Percentiles rank a stretch among this genome's conserved stretches.
These are phyloP conservation scores for Drosophila malerkotliana DNA, from an alignment of 1,140 invertebrate species.

Conservation along the genomic window DNA sequence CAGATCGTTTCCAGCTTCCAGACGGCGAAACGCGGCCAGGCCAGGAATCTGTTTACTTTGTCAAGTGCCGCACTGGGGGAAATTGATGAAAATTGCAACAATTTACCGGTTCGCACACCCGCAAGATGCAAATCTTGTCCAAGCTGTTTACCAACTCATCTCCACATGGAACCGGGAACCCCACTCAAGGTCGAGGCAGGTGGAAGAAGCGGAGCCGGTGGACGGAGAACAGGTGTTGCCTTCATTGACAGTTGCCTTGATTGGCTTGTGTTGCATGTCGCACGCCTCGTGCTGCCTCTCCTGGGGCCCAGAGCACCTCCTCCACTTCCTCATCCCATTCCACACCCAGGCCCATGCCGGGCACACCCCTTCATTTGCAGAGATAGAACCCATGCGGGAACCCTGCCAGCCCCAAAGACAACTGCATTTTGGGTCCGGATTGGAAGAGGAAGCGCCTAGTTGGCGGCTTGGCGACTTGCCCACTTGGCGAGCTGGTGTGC, in stretches of 20 bases:
- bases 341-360: constrained; percentile 17
- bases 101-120: constrained; percentile 50
- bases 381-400: constrained; percentile 17
- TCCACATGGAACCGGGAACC: constrained; percentile 10
- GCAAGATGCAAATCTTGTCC: constrained; percentile 27
- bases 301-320: constrained; percentile 10
- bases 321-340: constrained; percentile 16
- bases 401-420: constrained; percentile 50
- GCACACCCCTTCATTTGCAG: constrained; percentile 56
- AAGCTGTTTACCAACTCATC: constrained; percentile 21
- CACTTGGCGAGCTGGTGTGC: constrained; percentile 39
- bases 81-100: constrained; percentile 43
- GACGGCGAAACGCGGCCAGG: constrained; percentile 10
- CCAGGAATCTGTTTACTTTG: constrained; percentile 36
- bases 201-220: constrained; percentile 19
- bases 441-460: constrained; percentile 36
- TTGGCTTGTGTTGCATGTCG: constrained; percentile 70
- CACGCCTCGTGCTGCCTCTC: constrained; percentile 45
- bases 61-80: constrained; percentile 32
- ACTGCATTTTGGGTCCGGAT: constrained; percentile 56
- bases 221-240: constrained; percentile 61
- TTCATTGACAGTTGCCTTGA: constrained; percentile 73
- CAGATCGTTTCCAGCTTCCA: constrained; percentile 6
- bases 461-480: constrained; percentile 41
- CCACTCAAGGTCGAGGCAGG: constrained; percentile 55